Evolutionary conservation across 2,797 vertebrate genomes (phyloP).

Genomic region (Pangasius sanitwongsei): DNA sequence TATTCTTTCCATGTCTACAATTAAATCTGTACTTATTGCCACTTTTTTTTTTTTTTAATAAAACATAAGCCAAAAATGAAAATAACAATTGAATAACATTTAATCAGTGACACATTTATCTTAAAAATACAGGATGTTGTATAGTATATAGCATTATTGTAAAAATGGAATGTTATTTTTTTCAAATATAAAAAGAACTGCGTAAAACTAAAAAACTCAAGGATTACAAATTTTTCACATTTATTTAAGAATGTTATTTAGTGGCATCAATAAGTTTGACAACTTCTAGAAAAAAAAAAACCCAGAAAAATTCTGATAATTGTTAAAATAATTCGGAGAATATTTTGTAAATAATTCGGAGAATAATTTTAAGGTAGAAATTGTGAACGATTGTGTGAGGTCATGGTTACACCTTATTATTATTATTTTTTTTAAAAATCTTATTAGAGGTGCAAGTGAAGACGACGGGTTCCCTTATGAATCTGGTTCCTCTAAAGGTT

Average conservation of each 20-base stretch:
- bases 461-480: not conserved
- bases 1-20: not conserved
- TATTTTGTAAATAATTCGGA: not conserved
- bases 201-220: too few species aligned
- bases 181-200: too few species aligned
- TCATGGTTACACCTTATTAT: not conserved
- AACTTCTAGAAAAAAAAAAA: too few species aligned
- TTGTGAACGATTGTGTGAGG: not conserved
- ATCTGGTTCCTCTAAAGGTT: not conserved
- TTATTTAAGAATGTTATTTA: not conserved
- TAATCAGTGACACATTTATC: too few species aligned
- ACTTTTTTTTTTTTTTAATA: too few species aligned
- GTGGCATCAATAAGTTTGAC: too few species aligned
- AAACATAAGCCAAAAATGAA: too few species aligned
- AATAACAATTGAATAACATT: too few species aligned
- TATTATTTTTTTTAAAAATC: too few species aligned
- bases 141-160: too few species aligned
- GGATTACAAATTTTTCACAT: not conserved
- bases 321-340: not conserved
- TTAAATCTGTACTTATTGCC: not conserved
- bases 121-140: not conserved
- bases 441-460: too few species aligned
- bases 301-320: not conserved
- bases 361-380: not conserved
- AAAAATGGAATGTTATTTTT: too few species aligned